A percentile compares a stretch with the other conserved stretches of the same genome.
Evolutionary conservation across 2,888 invertebrate species (phyloP).

Genomic region (Linnaemya tessellans): DNA sequence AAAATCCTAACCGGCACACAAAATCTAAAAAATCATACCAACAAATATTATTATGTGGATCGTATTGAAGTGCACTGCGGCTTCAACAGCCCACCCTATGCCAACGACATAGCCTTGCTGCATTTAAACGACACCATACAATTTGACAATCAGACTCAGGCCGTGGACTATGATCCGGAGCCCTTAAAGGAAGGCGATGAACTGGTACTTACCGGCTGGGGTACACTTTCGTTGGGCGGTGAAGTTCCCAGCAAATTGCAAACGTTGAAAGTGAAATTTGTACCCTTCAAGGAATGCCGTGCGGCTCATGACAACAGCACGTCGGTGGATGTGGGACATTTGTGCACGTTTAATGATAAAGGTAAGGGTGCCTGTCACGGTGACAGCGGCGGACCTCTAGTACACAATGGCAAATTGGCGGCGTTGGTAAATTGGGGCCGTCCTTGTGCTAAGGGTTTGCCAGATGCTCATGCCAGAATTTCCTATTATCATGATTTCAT

Average conservation of each 20-base stretch:
- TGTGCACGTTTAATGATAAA: slow-evolving; percentile 85
- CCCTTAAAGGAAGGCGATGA: slow-evolving; percentile 83
- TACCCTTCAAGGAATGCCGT: slow-evolving; percentile 85
- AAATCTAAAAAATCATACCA: slow-evolving; percentile 75
- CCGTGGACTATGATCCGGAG: slow-evolving; percentile 83
- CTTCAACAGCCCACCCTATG: slow-evolving; percentile 77
- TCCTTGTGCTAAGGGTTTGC: slow-evolving; percentile 81
- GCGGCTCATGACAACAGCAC: slow-evolving; percentile 84
- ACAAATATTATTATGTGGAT: slow-evolving; percentile 77
- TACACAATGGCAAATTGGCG: slow-evolving; percentile 79
- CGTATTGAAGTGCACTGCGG: slow-evolving; percentile 78
- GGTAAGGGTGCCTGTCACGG: slow-evolving; percentile 85
- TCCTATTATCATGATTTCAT: slow-evolving; percentile 82
- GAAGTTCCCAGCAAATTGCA: slow-evolving; percentile 85
- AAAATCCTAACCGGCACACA: slow-evolving; percentile 80
- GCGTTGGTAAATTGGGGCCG: slow-evolving; percentile 82
- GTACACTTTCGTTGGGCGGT: slow-evolving; percentile 84
- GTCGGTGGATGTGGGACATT: slow-evolving; percentile 85
- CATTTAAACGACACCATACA: slow-evolving; percentile 85
- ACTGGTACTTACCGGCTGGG: slow-evolving; percentile 87
- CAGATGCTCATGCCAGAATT: slow-evolving; percentile 81
- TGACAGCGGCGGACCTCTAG: slow-evolving; percentile 81
- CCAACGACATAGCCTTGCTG: slow-evolving; percentile 88
- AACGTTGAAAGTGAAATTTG: slow-evolving; percentile 85
- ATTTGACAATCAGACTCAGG: slow-evolving; percentile 84